Conservation (phyloP, 2,113 vertebrate species). For the Misgurnus mizolepis region DNA sequence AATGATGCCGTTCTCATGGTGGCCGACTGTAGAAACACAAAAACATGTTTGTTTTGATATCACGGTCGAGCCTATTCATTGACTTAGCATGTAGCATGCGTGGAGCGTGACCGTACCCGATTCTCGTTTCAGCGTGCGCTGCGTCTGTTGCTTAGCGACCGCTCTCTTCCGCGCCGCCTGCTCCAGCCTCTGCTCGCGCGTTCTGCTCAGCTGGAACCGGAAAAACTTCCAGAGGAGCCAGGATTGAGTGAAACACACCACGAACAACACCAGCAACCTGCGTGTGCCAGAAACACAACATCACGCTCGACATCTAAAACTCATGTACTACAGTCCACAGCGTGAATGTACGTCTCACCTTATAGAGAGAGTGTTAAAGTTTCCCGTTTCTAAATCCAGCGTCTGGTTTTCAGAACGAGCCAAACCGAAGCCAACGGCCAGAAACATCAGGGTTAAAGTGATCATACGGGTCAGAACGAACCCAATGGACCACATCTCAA, state of each 20-base stretch:
- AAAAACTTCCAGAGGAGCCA: slow-evolving; percentile 98
- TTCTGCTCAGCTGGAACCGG: slow-evolving; percentile 93
- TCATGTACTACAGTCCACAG: neutral
- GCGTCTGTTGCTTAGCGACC: slow-evolving; percentile 75
- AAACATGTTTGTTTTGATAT: neutral
- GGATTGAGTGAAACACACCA: slow-evolving; percentile 90
- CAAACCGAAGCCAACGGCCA: slow-evolving; percentile 92
- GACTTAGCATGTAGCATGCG: no score
- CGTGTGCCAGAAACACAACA: slow-evolving; percentile 7
- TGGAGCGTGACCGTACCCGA: slow-evolving; percentile 71
- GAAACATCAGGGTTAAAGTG: slow-evolving; percentile 90
- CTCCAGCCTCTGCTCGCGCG: slow-evolving; percentile 88
- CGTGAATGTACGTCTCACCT: slow-evolving; percentile 74
- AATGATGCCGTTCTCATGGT: slow-evolving; percentile 91
- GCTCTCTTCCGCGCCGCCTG: slow-evolving; percentile 83
- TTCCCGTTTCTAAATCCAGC: slow-evolving; percentile 85
- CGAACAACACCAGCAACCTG: slow-evolving; percentile 88
- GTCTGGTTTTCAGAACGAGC: slow-evolving; percentile 86
- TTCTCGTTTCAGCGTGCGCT: slow-evolving; percentile 84
- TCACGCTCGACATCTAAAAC: neutral
- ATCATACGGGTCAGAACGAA: slow-evolving; percentile 90
- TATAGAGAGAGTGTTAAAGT: slow-evolving; percentile 90
- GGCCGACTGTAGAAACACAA: slow-evolving; percentile 68
- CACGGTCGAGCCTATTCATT: neutral
- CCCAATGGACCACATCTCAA: slow-evolving; percentile 88